Base-by-base conservation (phyloP, 2,888 invertebrate species). In the Coelinius sp. region DNA sequence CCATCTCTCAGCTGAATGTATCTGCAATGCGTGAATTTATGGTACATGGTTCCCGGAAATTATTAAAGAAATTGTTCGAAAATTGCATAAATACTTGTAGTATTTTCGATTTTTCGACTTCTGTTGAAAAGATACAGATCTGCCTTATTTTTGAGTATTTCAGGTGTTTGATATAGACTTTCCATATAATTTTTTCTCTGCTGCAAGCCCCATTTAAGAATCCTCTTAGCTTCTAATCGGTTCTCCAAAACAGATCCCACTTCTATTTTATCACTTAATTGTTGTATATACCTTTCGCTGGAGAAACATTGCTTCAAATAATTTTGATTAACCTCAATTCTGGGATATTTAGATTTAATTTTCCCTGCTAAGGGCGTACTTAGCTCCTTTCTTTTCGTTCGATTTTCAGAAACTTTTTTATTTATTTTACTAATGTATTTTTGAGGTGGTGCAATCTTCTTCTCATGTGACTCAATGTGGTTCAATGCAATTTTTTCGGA, bases 1-100 rank as follows among this genome's bases (percentile, higher is more conserved):
- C 65, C 65, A 68, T 56, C 56, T 56, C 56, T 14, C 14, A 56
- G 27, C 25, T 56, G 27, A 3, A 56, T 27, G n/a, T 56, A 56
- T 25, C 25, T 25, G 8, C 56, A 56, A 24, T 56, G 25, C 27
- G n/a, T 56, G 27, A 56, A 56, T 56, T 56, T 56, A 56, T 56
- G 17, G 56, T 56, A 56, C 56, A 56, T 27, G 56, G 14, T n/a
- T 2, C 12, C 27, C 0, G 56, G 25, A 17, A 24, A 56, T 27
- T 56, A 27, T 56, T 14, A 12, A 25, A 7, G 25, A 20, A 27
- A 27, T 56, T 12, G 25, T 25, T 2, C 17, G 56, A 12, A 12
- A 17, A 27, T 56, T 12, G 56, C 25, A 24, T n/a, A 25, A 25
- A 8, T 10, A 25, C 24, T n/a, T 53, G 24, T n/a, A 10, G 25